These are phyloP conservation scores for Drosophila busckii DNA, from an alignment of 1,140 invertebrate genomes.

Conservation along the genomic window DNA sequence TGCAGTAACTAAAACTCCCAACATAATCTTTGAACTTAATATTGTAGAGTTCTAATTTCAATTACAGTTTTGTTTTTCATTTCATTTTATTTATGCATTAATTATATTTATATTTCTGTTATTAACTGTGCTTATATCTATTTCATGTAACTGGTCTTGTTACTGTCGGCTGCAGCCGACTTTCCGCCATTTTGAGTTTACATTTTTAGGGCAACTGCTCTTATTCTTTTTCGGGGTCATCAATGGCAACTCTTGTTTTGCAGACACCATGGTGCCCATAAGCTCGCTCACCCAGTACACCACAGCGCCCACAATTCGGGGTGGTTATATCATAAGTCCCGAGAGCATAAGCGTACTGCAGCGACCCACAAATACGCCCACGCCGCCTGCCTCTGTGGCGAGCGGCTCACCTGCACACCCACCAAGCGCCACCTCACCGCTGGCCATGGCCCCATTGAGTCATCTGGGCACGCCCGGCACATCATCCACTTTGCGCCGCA, in stretches of 20 bases:
- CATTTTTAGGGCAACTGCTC: not conserved
- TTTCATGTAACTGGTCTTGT: too few species aligned
- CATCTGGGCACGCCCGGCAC: slow-evolving; percentile 33
- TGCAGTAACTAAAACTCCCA: too few species aligned
- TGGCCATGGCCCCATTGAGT: slow-evolving; percentile 30
- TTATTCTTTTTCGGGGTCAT: not conserved
- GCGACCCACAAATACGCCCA: slow-evolving; percentile 50
- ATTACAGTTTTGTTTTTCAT: too few species aligned
- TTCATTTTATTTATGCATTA: too few species aligned
- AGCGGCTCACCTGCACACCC: slow-evolving; percentile 52
- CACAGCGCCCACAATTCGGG: slow-evolving; percentile 61
- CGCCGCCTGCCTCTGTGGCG: slow-evolving; percentile 44
- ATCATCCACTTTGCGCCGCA: slow-evolving; percentile 53
- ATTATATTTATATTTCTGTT: too few species aligned
- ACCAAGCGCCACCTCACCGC: slow-evolving; percentile 15
- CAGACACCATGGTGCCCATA: slow-evolving; percentile 65
- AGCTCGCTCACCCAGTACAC: slow-evolving; percentile 65
- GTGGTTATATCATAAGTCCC: slow-evolving; percentile 61
- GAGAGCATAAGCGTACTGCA: slow-evolving; percentile 51
- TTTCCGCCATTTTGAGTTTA: too few species aligned
- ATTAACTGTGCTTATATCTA: too few species aligned
- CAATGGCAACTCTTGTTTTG: not conserved
- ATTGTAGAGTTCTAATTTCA: too few species aligned
- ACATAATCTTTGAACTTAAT: too few species aligned
- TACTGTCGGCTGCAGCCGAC: too few species aligned